Conservation (phyloP, 2,113 vertebrate genomes). For the Hippocampus zosterae region DNA sequence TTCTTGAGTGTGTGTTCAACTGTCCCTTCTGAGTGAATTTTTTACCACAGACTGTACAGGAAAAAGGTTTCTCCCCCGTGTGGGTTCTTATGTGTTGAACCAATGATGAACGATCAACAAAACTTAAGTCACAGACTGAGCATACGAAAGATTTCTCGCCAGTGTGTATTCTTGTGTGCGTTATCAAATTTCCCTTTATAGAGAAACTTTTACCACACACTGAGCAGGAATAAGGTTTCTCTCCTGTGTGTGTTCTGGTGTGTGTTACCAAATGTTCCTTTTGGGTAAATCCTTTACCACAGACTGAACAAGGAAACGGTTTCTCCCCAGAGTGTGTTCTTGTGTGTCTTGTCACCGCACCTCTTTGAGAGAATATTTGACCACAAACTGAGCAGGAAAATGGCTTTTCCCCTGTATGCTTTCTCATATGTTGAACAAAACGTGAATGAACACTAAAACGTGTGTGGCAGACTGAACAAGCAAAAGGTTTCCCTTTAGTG, state of each 20-base stretch:
- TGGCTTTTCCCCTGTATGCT: background rate
- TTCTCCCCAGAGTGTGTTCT: background rate
- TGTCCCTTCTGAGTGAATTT: background rate
- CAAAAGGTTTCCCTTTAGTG: background rate
- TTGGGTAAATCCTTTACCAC: background rate
- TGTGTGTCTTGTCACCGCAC: background rate
- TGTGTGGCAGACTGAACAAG: background rate
- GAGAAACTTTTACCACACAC: conserved; percentile 1
- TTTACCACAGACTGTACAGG: background rate
- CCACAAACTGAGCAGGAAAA: background rate
- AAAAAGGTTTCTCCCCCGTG: background rate
- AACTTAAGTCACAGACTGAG: background rate
- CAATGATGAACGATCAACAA: background rate
- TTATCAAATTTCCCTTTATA: background rate
- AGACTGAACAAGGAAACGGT: background rate
- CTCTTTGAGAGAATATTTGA: background rate
- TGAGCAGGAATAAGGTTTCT: background rate
- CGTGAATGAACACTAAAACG: background rate
- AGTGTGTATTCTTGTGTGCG: background rate
- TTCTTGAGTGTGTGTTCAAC: background rate
- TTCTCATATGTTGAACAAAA: background rate
- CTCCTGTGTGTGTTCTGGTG: background rate
- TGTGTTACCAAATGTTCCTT: background rate
- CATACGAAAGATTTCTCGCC: background rate
- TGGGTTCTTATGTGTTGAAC: background rate